Conservation (phyloP, 2,797 vertebrate genomes). For the Malacoctenus gilli region DNA sequence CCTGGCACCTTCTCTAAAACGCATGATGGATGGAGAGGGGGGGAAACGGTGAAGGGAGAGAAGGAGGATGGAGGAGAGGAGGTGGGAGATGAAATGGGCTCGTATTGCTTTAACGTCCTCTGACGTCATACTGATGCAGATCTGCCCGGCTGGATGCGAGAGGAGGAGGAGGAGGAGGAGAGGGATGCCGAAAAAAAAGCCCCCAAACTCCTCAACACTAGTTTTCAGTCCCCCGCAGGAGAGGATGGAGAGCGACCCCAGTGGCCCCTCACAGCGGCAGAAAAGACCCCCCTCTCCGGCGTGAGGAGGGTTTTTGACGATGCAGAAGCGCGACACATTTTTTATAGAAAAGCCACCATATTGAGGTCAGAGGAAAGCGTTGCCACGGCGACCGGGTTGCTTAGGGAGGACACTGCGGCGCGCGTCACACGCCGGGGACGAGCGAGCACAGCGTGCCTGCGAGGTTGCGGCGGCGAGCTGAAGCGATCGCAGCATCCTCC, state of each 20-base stretch:
- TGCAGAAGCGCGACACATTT: slow-evolving; percentile 20
- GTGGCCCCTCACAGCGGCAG: background rate
- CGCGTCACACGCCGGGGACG: slow-evolving; percentile 61
- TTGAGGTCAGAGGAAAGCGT: slow-evolving; percentile 79
- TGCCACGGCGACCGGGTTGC: slow-evolving; percentile 77
- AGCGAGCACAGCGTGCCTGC: slow-evolving; percentile 34
- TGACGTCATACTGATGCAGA: slow-evolving; percentile 85
- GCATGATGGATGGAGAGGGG: slow-evolving; percentile 20
- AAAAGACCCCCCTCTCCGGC: background rate
- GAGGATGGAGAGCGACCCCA: slow-evolving; percentile 3
- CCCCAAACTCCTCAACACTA: slow-evolving; percentile 46
- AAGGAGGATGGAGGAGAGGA: background rate
- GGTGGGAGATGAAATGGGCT: slow-evolving; percentile 20
- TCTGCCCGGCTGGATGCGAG: slow-evolving; percentile 67
- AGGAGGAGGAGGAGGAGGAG: too few relatives aligned
- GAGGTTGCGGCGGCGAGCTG: slow-evolving; percentile 16
- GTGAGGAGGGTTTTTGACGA: background rate
- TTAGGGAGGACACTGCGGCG: slow-evolving; percentile 73
- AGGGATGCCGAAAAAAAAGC: slow-evolving; percentile 49
- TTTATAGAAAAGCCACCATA: slow-evolving; percentile 52
- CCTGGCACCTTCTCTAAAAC: slow-evolving; percentile 1
- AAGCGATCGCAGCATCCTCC: slow-evolving; percentile 46
- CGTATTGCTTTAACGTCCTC: slow-evolving; percentile 78
- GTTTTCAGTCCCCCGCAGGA: slow-evolving; percentile 17
- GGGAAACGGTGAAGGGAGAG: background rate